Evolutionary conservation across 2,888 invertebrate species (phyloP), one percentile per base, ranked within the genome.

Genomic region (Drepanosiphum platanoidis): DNA sequence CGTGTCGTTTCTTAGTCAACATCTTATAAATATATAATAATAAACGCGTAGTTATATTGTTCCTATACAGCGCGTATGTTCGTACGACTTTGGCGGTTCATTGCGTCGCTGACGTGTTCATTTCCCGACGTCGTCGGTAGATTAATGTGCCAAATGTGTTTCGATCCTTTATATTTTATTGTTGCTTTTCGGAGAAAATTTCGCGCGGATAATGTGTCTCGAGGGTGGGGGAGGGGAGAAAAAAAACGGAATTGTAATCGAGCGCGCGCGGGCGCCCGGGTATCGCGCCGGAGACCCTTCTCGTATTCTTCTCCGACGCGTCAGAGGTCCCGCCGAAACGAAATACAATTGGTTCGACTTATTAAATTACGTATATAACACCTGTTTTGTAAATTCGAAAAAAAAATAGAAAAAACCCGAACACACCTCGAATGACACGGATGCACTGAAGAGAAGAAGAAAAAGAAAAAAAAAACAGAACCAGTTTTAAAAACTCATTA

Each of bases 401-500:
- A 36, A 66, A 5, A 72, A 64, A 68, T 42, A 72, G 39, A n/a
- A 64, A 78, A 15, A 34, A 34, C 52, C 68, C 13, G 61, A 81
- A 74, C 75, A 32, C 52, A 27, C 27, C 34, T 75, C 64, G 5
- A 84, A 84, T 84, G 84, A 84, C 84, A 84, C 77, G 75, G 84
- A 84, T 77, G 84, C 68, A 74, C 22, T 71, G 15, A 30, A 71
- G 32, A 64, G 32, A 64, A 64, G 64, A 78, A 75, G n/a, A 64
- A 64, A 46, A 68, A 30, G 34, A 79, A 52, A 80, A 13, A 42
- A 83, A 66, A 68, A 66, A 64, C 34, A 84, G 75, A 84, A 84
- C 84, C 84, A 84, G 84, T 84, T 84, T 84, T 77, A 77, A 77
- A 84, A 84, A 84, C 84, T 68, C 75, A 84, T 84, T 84, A 84